These are phyloP conservation scores for Gymnarchus niloticus DNA, from an alignment of 2,113 vertebrate genomes.

Conservation along the genomic window DNA sequence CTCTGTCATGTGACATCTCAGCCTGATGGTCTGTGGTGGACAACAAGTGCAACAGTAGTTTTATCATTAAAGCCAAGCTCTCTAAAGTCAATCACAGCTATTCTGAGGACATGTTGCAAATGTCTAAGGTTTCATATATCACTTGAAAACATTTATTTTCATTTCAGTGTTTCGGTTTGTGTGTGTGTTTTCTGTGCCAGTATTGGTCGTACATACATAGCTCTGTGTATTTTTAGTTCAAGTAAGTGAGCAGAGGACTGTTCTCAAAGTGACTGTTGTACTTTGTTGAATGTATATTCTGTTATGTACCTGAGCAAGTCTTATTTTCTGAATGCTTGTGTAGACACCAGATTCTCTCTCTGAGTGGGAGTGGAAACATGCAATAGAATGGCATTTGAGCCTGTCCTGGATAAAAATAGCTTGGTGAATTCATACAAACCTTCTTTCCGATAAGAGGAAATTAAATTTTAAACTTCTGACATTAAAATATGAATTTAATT, in stretches of 20 bases:
- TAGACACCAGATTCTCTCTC: not conserved
- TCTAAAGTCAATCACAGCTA: not conserved
- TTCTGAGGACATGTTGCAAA: not conserved
- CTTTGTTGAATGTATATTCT: not conserved
- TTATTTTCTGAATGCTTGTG: not conserved
- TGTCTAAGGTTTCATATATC: not conserved
- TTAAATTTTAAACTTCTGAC: too few relatives aligned
- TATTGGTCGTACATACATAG: not conserved
- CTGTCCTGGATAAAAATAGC: not conserved
- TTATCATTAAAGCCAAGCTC: not conserved
- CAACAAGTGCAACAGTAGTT: not conserved
- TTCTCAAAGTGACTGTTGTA: not conserved
- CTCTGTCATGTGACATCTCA: not conserved
- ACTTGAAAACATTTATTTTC: not conserved
- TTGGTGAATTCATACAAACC: too few relatives aligned
- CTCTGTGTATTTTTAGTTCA: not conserved
- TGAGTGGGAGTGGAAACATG: not conserved
- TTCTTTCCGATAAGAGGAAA: too few relatives aligned
- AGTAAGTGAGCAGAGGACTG: not conserved
- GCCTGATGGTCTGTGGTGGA: slow-evolving; percentile 16
- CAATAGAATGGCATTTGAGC: not conserved
- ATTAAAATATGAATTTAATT: too few relatives aligned
- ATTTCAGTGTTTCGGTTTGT: not conserved
- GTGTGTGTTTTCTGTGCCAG: not conserved
- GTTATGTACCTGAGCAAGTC: not conserved